These are phyloP conservation scores for Loriculus beryllinus DNA, from an alignment of 2,797 vertebrate genomes.

Conservation along the genomic window DNA sequence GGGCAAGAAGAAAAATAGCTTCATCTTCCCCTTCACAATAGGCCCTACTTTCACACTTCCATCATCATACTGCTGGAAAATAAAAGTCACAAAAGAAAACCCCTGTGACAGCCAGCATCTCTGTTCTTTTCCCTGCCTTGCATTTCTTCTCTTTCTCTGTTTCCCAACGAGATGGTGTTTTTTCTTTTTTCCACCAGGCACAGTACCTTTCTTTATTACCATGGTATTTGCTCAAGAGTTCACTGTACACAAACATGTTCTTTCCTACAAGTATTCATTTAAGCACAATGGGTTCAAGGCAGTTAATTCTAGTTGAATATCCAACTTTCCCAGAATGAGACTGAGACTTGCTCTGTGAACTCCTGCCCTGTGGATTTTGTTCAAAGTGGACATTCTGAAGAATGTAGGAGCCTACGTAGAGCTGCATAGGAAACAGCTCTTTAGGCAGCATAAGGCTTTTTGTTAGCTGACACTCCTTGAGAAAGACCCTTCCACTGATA, in stretches of 20 bases:
- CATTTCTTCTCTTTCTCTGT: neutral
- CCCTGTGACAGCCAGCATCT: neutral
- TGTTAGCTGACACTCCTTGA: neutral
- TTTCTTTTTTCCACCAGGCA: neutral
- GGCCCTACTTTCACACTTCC: neutral
- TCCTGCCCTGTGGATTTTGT: neutral
- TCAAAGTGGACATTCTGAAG: neutral
- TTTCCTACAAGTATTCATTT: neutral
- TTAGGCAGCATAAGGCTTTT: neutral
- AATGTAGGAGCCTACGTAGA: neutral
- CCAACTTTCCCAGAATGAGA: neutral
- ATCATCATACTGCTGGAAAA: neutral
- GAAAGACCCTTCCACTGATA: neutral
- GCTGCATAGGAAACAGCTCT: neutral
- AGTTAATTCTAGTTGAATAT: neutral
- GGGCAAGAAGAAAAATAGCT: neutral
- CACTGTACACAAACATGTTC: neutral
- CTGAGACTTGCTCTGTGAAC: neutral
- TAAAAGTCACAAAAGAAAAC: neutral
- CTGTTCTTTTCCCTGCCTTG: neutral
- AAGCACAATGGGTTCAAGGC: neutral
- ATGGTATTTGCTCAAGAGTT: neutral
- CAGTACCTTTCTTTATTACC: constrained; percentile 11
- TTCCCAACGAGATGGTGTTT: neutral
- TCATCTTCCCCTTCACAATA: neutral